Evolutionary conservation across 2,113 vertebrate species (phyloP).

Genomic region (Cryptomyrus ogoouensis): DNA sequence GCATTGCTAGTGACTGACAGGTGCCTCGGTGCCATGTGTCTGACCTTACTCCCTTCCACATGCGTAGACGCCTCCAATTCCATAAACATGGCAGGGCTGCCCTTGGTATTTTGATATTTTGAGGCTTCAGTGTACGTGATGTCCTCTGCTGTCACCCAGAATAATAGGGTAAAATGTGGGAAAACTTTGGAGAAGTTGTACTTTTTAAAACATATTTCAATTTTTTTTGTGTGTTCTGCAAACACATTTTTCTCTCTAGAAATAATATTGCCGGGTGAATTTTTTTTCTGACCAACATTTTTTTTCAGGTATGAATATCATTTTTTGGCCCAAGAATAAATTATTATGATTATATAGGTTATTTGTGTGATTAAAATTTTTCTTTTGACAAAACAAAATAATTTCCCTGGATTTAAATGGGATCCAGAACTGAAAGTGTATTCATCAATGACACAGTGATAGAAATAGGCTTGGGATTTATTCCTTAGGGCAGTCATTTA

Average conservation of each 20-base stretch:
- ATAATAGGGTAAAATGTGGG: neutral
- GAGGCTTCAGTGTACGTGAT: neutral
- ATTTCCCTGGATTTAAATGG: neutral
- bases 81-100: neutral
- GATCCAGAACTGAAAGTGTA: neutral
- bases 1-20: constrained; percentile 25
- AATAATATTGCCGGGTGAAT: neutral
- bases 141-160: neutral
- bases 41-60: constrained; percentile 20
- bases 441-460: constrained; percentile 12
- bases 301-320: neutral
- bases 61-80: neutral
- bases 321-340: neutral
- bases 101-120: neutral
- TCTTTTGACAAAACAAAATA: neutral
- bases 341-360: neutral
- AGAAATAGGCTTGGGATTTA: constrained; percentile 10
- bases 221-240: neutral
- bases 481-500: constrained; percentile 17
- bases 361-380: neutral
- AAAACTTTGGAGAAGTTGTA: constrained; percentile 7
- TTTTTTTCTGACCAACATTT: neutral
- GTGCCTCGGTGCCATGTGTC: constrained; percentile 8
- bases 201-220: constrained; percentile 9
- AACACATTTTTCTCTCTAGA: neutral